Percentiles rank a stretch among this genome's conserved stretches.
phyloP scores from a whole-genome alignment of 35 echinoderm and acorn worm species.

The Ophioderma brevispina region DNA sequence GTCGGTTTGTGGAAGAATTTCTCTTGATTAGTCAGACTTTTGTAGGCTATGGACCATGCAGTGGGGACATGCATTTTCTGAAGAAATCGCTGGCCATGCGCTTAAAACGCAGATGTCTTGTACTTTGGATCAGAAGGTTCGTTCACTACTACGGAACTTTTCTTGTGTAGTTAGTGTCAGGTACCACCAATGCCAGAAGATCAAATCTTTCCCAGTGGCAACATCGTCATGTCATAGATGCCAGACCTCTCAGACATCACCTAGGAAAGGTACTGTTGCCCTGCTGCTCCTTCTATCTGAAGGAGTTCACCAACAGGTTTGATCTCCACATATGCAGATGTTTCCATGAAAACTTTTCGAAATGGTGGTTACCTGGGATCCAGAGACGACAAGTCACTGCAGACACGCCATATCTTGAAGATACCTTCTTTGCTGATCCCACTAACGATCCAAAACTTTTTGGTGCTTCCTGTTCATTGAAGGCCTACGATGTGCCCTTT shows the following conservation, averaged over 20 bases:
- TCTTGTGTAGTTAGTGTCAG: neutral
- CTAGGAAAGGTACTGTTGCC: neutral
- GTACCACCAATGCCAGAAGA: neutral
- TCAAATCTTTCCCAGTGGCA: neutral
- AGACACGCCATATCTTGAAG: neutral
- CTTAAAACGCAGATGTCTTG: neutral
- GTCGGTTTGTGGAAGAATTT: neutral
- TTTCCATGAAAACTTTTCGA: neutral
- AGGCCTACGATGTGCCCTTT: neutral
- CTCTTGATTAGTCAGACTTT: neutral
- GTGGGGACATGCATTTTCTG: no score
- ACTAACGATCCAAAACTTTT: neutral
- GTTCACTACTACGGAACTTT: neutral
- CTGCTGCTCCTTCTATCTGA: neutral
- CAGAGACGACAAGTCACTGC: neutral
- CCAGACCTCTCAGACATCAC: neutral
- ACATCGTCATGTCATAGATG: neutral
- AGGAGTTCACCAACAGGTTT: neutral
- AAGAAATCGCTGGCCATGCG: neutral
- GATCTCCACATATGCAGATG: neutral
- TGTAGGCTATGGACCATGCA: slow-evolving; percentile 13
- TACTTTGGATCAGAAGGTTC: neutral
- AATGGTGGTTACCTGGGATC: neutral
- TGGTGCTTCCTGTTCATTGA: neutral
- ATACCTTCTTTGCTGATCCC: neutral